phyloP scores from a whole-genome alignment of 2,113 vertebrate genomes.

The Oryzias woworae region DNA sequence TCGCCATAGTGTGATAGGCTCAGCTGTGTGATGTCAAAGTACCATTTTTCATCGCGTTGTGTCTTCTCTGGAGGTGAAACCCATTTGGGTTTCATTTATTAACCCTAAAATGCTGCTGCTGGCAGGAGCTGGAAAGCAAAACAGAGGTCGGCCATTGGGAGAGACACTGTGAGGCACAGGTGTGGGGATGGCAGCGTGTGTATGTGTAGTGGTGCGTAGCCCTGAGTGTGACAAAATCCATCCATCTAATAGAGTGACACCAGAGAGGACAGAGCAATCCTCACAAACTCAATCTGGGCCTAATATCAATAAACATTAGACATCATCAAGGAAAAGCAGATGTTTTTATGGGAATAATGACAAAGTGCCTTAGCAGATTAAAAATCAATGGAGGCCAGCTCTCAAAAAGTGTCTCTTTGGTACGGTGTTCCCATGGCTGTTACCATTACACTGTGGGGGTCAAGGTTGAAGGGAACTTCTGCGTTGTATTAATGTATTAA shows the following conservation, averaged over 20 bases:
- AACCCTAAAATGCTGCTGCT: constrained; percentile 68
- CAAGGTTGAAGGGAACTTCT: too few species aligned
- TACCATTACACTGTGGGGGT: too few species aligned
- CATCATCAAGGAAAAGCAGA: constrained; percentile 52
- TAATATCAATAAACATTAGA: constrained; percentile 69
- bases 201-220: too few species aligned
- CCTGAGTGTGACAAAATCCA: constrained; percentile 22
- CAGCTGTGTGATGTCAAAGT: constrained; percentile 61
- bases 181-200: background rate
- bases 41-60: constrained; percentile 70
- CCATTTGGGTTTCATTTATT: constrained; percentile 73
- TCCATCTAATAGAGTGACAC: constrained; percentile 55
- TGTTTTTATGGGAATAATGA: constrained; percentile 55
- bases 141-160: constrained; percentile 27
- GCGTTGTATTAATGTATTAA: too few species aligned
- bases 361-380: constrained; percentile 52
- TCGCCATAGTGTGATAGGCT: constrained; percentile 47
- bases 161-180: background rate
- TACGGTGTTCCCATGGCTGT: too few species aligned
- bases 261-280: constrained; percentile 41
- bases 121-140: constrained; percentile 35
- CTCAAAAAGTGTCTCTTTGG: constrained; percentile 3
- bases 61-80: constrained; percentile 69
- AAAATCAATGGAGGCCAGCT: constrained; percentile 58
- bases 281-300: constrained; percentile 58